Evolutionary conservation across 2,888 invertebrate species (phyloP).

Genomic region (Chironomus tentans): DNA sequence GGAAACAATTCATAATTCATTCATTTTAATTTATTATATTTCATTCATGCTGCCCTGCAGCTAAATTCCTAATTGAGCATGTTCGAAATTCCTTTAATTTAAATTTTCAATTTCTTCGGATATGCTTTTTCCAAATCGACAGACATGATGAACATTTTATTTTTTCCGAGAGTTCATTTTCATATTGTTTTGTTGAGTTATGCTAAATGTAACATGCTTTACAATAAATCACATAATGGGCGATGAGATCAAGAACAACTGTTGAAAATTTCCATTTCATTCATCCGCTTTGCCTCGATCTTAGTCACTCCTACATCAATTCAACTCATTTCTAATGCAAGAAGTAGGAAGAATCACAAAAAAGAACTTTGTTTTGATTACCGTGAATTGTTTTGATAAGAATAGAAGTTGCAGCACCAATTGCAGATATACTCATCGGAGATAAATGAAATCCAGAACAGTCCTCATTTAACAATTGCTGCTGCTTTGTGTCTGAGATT

Average conservation of each 20-base stretch:
- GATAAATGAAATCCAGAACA: neutral
- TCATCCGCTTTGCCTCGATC: too few species aligned
- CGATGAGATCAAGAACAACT: neutral
- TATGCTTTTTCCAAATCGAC: neutral
- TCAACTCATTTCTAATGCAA: neutral
- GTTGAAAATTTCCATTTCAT: neutral
- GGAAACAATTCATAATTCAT: too few species aligned
- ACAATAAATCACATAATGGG: neutral
- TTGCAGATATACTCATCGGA: neutral
- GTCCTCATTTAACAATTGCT: neutral
- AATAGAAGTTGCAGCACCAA: neutral
- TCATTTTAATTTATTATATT: too few species aligned
- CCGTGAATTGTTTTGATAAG: neutral
- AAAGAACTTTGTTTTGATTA: neutral
- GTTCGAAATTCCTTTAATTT: neutral
- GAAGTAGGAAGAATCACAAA: neutral
- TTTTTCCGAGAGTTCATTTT: neutral
- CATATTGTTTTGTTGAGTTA: too few species aligned
- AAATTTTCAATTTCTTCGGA: too few species aligned
- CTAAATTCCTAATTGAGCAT: neutral
- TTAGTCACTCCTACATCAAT: too few species aligned
- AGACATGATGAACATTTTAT: neutral
- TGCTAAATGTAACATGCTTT: neutral
- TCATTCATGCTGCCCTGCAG: too few species aligned
- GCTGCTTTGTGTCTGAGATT: neutral